Evolutionary conservation across 1,140 invertebrate genomes (phyloP).

Genomic region (Papilio machaon): DNA sequence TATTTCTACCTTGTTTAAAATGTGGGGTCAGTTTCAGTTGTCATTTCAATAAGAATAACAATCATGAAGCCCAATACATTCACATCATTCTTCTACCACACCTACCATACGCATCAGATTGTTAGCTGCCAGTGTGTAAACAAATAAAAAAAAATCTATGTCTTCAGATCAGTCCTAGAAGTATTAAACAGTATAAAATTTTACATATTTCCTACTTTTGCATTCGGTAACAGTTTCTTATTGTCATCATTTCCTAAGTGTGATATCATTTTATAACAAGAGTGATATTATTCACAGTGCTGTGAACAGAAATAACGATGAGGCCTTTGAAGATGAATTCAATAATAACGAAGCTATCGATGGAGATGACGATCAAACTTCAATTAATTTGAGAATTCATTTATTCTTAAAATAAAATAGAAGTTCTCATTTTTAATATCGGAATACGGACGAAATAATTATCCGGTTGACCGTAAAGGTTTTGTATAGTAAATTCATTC

Average conservation of each 20-base stretch:
- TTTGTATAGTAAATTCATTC: no score
- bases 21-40: no score
- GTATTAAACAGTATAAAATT: not conserved
- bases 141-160: no score
- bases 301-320: constrained; percentile 20
- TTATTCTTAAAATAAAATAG: constrained; percentile 1
- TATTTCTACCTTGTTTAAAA: no score
- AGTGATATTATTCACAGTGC: constrained; percentile 3
- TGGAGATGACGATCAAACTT: constrained; percentile 2
- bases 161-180: not conserved
- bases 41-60: no score
- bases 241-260: not conserved
- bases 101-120: no score
- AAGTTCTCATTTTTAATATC: not conserved
- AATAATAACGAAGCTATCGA: not conserved
- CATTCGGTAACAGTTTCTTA: not conserved
- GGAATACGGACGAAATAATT: not conserved
- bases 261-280: not conserved
- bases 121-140: no score
- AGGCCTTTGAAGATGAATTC: constrained; percentile 3
- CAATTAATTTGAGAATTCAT: not conserved
- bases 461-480: no score
- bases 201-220: not conserved
- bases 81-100: no score
- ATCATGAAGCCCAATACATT: no score